Conservation (phyloP, 2,888 invertebrate species). For the Standfussiana lucernea region DNA sequence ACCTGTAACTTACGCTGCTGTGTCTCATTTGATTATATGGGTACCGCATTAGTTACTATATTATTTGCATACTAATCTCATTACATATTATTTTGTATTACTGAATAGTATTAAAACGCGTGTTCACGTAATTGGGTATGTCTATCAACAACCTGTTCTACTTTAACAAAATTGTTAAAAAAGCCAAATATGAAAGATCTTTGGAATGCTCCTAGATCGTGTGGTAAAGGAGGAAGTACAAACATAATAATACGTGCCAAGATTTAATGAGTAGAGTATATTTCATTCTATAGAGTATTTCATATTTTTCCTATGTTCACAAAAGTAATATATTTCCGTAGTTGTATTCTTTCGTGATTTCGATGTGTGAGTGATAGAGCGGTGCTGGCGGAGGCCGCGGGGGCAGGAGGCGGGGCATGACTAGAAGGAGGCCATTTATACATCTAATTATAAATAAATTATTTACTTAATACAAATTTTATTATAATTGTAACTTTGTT, state of each 20-base stretch:
- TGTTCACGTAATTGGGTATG: conserved; percentile 11
- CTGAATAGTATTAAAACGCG: conserved; percentile 33
- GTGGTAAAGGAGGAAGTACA: conserved; percentile 65
- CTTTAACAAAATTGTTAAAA: conserved; percentile 48
- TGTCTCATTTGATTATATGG: conserved; percentile 3
- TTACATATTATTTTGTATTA: conserved; percentile 43
- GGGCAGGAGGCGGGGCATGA: conserved; percentile 45
- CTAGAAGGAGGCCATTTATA: conserved; percentile 67
- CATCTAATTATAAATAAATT: conserved; percentile 73
- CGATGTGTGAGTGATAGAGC: conserved; percentile 65
- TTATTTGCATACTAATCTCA: conserved; percentile 38
- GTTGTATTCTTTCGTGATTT: conserved; percentile 62
- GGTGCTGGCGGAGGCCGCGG: conserved; percentile 68
- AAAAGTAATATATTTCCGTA: conserved; percentile 69
- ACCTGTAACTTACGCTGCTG: neutral
- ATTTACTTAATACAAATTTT: conserved; percentile 71
- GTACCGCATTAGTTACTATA: conserved; percentile 5
- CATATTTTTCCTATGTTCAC: conserved; percentile 64
- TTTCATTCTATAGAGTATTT: conserved; percentile 61
- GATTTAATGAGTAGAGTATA: conserved; percentile 65
- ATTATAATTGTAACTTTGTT: conserved; percentile 69
- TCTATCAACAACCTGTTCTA: conserved; percentile 12
- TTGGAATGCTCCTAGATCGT: conserved; percentile 43
- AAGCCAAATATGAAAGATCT: conserved; percentile 63
- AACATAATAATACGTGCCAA: conserved; percentile 71